A percentile compares a stretch with the other conserved stretches of the same genome.
Evolutionary conservation across 37 sponge, comb jelly and placozoan species (phyloP).

Genomic region (Crambe crambe): DNA sequence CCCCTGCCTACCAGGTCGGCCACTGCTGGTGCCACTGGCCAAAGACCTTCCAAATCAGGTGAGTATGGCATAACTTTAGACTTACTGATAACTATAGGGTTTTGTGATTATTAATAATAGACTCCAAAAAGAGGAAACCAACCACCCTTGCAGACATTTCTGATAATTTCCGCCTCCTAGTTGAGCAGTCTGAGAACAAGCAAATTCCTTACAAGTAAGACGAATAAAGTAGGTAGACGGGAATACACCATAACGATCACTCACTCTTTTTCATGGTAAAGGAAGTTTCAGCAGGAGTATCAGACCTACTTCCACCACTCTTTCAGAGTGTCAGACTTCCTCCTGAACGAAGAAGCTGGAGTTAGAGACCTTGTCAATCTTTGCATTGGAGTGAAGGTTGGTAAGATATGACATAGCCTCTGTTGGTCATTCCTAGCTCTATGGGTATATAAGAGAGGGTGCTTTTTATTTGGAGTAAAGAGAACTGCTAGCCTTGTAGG

Average conservation of each 20-base stretch:
- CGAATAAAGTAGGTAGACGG: not conserved
- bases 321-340: conserved; percentile 54
- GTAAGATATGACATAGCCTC: not conserved
- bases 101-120: too few relatives aligned
- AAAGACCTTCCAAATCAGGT: too few relatives aligned
- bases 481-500: too few relatives aligned
- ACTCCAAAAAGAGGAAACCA: not conserved
- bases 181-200: not conserved
- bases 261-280: not conserved
- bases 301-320: conserved; percentile 68
- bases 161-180: not conserved
- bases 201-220: not conserved
- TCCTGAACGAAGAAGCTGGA: conserved; percentile 5
- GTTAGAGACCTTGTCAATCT: conserved; percentile 33
- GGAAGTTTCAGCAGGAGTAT: conserved; percentile 68
- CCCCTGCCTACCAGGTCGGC: too few relatives aligned
- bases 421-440: too few relatives aligned
- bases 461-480: not conserved
- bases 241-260: not conserved
- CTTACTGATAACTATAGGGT: too few relatives aligned
- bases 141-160: not conserved
- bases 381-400: conserved; percentile 43
- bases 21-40: too few relatives aligned
- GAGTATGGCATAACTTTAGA: too few relatives aligned
- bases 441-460: not conserved